Evolutionary conservation across 2,113 vertebrate genomes (phyloP), one percentile per base, ranked within the genome.

Genomic region (Copsychus sechellarum): DNA sequence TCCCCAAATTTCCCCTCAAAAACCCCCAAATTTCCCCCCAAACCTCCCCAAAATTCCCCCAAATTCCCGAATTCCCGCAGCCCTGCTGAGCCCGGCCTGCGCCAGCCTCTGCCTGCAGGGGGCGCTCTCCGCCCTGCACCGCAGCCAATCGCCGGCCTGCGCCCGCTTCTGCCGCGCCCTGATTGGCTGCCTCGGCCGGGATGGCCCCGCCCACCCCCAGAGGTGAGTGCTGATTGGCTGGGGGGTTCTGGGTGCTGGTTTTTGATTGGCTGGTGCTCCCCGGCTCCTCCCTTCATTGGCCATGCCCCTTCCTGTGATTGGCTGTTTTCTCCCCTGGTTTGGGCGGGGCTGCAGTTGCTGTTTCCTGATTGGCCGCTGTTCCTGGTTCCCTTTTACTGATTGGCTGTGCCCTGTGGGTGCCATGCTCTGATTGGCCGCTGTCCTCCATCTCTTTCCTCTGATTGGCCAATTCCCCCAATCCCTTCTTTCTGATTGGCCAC

Each of bases 281-380:
- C 12, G 5, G 38, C 11, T 11, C 12, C 38, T 40, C 12, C 12
- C 11, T 11, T 38, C 38, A 38, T 40, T 40, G 38, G 38, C 70
- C 38, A 33, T 23, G 7, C 51, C 70, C 23, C 9, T 25, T 19
- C 1, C 6, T 72, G 5, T 21, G 31, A 26, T 43, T 72, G 51
- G 29, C 3, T 0, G 5, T 1, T 0, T 1, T 18, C 5, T 29
- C 0, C 1, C 5, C 5, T 5, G 2, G 1, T 23, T 18, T 38
- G 28, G 48, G 67, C 2, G 5, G 36, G 7, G 28, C 29, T 6
- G 3, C 6, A 2, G 15, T 3, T 19, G 25, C 5, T 4, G 6
- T 2, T 56, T 36, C 42, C 31, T 0, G 2, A 73, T 73, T 73
- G 71, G 72, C 20, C 54, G n/a, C n/a, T n/a, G n/a, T n/a, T n/a